Evolutionary conservation across 2,888 invertebrate genomes (phyloP), one percentile per base, ranked within the genome.

Genomic region (Parelbella ahira): DNA sequence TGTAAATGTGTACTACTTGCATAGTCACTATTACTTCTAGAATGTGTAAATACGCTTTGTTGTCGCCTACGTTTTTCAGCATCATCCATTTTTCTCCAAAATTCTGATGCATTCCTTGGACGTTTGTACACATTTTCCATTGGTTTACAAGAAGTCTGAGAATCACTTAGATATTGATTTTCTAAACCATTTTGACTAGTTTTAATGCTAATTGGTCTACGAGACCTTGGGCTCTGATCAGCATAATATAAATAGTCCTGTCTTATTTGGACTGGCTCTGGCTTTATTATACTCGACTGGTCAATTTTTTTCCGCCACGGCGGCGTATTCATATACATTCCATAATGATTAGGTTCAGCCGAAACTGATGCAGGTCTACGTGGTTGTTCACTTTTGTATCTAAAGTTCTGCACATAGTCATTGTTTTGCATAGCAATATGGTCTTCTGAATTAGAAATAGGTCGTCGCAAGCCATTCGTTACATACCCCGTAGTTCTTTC

Each of bases 201-300:
- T 64, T 91, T 86, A 47, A 93, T 89, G 57, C 92, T 91, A 53
- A 94, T 92, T 18, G 93, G 93, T 61, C 91, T 90, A 25, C 93
- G 79, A 45, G 93, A 93, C 56, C 93, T 84, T 0, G 93, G 93
- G 47, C 90, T 91, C 52, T 92, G 91, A 72, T 93, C 93, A 1
- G 93, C 91, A 43, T 92, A 89, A 59, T 93, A 93, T 47, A 92
- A 88, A 58, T 89, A 91, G 48, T 90, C 90, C 36, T 88, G 68
- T 56, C 68, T 74, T 46, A 65, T 50, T 54, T 78, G 80, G 24
- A 77, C 73, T 47, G 82, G 74, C 51, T 86, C 83, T 34, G 88
- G 74, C 60, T 78, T 82, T 32, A 76, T 51, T 46, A 80, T 54
- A 54, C 62, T 64, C 45, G 60, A 54, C 19, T 69, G 69, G 19